Conservation (phyloP, 2,888 invertebrate species). For the Xestoiulus laeticollis region DNA sequence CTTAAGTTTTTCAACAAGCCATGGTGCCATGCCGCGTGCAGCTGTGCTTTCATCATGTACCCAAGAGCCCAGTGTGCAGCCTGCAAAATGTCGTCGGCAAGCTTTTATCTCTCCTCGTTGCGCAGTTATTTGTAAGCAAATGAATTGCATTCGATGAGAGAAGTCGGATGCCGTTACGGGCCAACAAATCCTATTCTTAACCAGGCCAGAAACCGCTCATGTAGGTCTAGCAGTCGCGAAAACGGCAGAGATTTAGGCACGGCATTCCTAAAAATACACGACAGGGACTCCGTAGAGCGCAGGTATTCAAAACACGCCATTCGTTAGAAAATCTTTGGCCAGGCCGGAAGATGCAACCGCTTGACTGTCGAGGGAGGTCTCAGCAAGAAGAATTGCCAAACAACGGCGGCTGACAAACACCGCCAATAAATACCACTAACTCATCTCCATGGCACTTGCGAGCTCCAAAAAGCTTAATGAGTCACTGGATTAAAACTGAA, state of each 20-base stretch:
- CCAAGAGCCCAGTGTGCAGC: background rate
- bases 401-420: constrained; percentile 21
- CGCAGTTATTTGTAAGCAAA: constrained; percentile 28
- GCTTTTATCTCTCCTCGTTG: background rate
- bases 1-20: background rate
- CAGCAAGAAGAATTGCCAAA: background rate
- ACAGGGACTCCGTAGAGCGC: background rate
- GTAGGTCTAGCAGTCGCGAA: background rate
- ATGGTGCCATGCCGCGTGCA: background rate
- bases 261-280: background rate
- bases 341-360: background rate
- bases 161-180: background rate
- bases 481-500: background rate
- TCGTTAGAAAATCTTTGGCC: background rate
- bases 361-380: background rate
- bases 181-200: background rate
- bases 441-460: background rate
- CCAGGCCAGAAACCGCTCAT: background rate
- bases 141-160: background rate
- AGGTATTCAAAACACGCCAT: constrained; percentile 34
- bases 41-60: background rate
- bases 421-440: constrained; percentile 15
- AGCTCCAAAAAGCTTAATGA: constrained; percentile 1
- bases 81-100: background rate
- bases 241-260: background rate